Conservation (phyloP, 2,113 vertebrate genomes). For the Columba janthina region DNA sequence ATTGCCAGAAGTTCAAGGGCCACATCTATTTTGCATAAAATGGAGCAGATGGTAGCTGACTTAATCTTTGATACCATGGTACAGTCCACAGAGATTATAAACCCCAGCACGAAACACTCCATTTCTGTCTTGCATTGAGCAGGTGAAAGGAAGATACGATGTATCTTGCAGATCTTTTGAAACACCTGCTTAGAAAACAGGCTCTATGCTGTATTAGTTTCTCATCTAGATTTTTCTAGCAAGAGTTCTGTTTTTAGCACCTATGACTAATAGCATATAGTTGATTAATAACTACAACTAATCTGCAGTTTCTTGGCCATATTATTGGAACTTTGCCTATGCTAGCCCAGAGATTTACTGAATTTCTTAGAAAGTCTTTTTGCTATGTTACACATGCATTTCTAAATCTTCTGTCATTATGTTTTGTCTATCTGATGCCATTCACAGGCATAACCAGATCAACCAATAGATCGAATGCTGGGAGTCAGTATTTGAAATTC, state of each 20-base stretch:
- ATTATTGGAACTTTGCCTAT: background rate
- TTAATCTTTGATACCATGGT: conserved; percentile 36
- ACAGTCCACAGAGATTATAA: conserved; percentile 29
- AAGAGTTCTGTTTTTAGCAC: background rate
- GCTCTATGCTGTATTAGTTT: background rate
- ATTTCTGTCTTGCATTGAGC: background rate
- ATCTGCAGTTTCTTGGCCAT: background rate
- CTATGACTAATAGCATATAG: background rate
- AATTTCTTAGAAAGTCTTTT: background rate
- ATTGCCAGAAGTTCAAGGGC: conserved; percentile 50
- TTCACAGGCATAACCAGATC: background rate
- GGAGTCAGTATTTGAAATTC: background rate
- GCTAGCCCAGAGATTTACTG: background rate
- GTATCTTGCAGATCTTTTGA: background rate
- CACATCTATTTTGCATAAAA: conserved; percentile 60
- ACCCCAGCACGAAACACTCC: background rate
- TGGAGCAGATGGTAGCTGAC: conserved; percentile 63
- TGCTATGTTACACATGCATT: background rate
- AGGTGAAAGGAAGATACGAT: conserved; percentile 19
- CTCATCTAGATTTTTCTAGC: background rate
- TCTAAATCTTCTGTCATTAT: background rate
- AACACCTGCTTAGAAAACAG: background rate
- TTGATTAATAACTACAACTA: background rate
- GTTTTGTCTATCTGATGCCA: background rate
- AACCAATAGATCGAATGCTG: background rate